These are phyloP conservation scores for Ormyrus labotus DNA, from an alignment of 2,888 invertebrate species.

Conservation along the genomic window DNA sequence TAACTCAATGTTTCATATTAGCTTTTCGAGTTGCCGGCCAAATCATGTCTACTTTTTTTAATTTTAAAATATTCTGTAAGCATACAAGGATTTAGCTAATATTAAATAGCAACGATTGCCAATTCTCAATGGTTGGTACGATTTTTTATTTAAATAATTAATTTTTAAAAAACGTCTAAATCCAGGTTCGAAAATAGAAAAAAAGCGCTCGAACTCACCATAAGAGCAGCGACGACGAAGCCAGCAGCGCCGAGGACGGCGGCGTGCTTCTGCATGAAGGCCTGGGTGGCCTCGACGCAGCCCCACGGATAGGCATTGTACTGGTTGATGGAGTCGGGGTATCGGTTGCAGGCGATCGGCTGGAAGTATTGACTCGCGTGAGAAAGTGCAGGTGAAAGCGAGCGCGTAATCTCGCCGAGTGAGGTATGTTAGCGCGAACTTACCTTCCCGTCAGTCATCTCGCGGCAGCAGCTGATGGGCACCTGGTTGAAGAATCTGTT, in stretches of 20 bases:
- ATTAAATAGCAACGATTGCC: no score
- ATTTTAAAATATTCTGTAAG: no score
- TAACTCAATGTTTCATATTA: no score
- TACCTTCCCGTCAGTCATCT: slow-evolving; percentile 79
- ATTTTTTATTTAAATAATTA: not conserved
- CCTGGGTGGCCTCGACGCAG: slow-evolving; percentile 84
- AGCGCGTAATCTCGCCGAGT: not conserved
- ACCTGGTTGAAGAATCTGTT: slow-evolving; percentile 74
- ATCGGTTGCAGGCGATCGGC: slow-evolving; percentile 70
- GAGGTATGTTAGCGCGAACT: slow-evolving; percentile 24
- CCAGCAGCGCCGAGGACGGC: slow-evolving; percentile 88
- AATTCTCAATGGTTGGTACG: no score
- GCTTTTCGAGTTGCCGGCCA: no score
- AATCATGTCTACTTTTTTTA: no score
- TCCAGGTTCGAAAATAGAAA: no score
- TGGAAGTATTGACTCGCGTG: slow-evolving; percentile 66
- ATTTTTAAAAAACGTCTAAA: no score
- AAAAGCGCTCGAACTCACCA: slow-evolving; percentile 79
- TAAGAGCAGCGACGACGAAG: slow-evolving; percentile 88
- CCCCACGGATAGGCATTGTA: slow-evolving; percentile 83
- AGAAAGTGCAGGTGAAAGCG: slow-evolving; percentile 3
- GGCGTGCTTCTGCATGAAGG: slow-evolving; percentile 86
- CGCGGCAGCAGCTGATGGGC: slow-evolving; percentile 87
- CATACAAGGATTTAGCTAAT: no score
- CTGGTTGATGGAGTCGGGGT: slow-evolving; percentile 61